Evolutionary conservation across 2,797 vertebrate species (phyloP).

Genomic region (Synanceia verrucosa): DNA sequence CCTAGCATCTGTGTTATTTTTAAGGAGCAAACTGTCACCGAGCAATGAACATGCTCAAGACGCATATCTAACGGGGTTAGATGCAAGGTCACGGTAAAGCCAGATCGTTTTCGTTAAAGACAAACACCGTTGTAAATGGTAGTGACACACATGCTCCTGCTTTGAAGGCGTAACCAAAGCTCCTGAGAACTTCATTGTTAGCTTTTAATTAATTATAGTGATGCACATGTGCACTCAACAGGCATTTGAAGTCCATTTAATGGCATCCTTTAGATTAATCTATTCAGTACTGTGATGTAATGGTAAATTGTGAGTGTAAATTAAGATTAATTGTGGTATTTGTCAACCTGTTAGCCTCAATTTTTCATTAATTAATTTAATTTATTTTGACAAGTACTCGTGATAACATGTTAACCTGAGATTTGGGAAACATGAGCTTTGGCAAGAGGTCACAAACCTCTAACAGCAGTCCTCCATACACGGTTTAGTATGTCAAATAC

Average conservation of each 20-base stretch:
- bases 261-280: not conserved
- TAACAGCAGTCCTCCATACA: no score
- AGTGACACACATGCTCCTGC: slow-evolving; percentile 38
- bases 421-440: not conserved
- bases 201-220: slow-evolving; percentile 12
- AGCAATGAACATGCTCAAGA: slow-evolving; percentile 72
- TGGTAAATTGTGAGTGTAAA: not conserved
- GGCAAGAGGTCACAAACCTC: not conserved
- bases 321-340: not conserved
- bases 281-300: not conserved
- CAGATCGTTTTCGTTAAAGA: slow-evolving; percentile 57
- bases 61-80: slow-evolving; percentile 73
- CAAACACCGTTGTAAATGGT: slow-evolving; percentile 50
- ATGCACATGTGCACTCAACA: not conserved
- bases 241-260: not conserved
- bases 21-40: slow-evolving; percentile 80
- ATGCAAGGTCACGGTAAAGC: slow-evolving; percentile 66
- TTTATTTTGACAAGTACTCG: not conserved
- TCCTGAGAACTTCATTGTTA: slow-evolving; percentile 14
- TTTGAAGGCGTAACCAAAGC: slow-evolving; percentile 48
- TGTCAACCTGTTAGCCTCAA: not conserved
- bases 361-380: not conserved
- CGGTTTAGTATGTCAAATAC: no score
- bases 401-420: not conserved
- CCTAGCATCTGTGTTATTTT: slow-evolving; percentile 82